Percentiles rank a stretch among this genome's conserved stretches.
These are phyloP conservation scores for Megamerina dolium DNA, from an alignment of 2,888 invertebrate species.

Conservation along the genomic window DNA sequence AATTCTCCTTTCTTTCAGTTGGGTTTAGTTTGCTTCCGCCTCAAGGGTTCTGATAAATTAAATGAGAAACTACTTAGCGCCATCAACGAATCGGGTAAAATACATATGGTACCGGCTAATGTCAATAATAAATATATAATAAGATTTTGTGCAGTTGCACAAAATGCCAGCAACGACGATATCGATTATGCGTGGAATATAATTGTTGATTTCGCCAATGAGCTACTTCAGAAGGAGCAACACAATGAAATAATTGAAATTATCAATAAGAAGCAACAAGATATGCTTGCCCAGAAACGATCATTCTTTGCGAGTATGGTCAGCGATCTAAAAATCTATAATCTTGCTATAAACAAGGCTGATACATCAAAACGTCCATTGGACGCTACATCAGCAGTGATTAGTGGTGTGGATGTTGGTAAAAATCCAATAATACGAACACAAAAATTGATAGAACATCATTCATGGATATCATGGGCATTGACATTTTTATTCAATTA, in stretches of 20 bases:
- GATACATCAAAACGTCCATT: conserved; percentile 54
- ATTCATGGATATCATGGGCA: conserved; percentile 89
- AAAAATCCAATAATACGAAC: conserved; percentile 46
- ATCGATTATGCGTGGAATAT: conserved; percentile 81
- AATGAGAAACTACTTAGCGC: conserved; percentile 87
- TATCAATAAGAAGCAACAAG: conserved; percentile 66
- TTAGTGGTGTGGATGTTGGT: conserved; percentile 20
- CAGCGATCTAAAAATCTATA: conserved; percentile 93
- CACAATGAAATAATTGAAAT: conserved; percentile 69
- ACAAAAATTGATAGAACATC: conserved; percentile 52
- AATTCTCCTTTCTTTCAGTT: conserved; percentile 57
- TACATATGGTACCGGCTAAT: conserved; percentile 95
- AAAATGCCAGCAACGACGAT: conserved; percentile 78
- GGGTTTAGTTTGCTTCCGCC: conserved; percentile 86
- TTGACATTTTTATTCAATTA: conserved; percentile 77
- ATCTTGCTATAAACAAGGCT: conserved; percentile 79
- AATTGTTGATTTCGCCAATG: conserved; percentile 73
- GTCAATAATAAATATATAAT: conserved; percentile 88
- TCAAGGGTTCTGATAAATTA: conserved; percentile 70
- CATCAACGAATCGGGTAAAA: conserved; percentile 89
- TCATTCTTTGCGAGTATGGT: conserved; percentile 98
- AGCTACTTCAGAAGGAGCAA: conserved; percentile 64
- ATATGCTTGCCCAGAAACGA: conserved; percentile 81
- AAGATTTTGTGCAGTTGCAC: conserved; percentile 89
- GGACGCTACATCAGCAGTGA: conserved; percentile 43